These are phyloP conservation scores for Eidolon dupreanum DNA, from an alignment of 2,797 vertebrate genomes.

Conservation along the genomic window DNA sequence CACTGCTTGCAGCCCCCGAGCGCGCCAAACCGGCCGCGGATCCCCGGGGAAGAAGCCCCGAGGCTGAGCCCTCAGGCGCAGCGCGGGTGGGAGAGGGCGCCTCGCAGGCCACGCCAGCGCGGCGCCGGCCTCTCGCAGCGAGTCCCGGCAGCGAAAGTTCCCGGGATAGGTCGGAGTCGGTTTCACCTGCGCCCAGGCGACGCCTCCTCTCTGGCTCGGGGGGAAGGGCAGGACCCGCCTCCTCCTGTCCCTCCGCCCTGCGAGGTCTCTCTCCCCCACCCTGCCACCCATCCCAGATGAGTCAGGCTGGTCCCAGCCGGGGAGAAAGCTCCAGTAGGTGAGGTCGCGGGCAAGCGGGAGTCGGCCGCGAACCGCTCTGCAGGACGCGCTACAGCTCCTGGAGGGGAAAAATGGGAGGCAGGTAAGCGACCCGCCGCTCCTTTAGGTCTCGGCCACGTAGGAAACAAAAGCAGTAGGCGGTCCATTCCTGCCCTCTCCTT, in stretches of 20 bases:
- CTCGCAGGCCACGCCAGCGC: background rate
- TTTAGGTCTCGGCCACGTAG: background rate
- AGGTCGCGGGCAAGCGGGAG: background rate
- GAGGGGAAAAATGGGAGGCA: background rate
- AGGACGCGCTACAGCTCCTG: conserved; percentile 62
- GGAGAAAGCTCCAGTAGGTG: background rate
- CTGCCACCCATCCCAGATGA: conserved; percentile 34
- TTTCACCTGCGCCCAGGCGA: conserved; percentile 74
- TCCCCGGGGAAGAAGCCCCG: background rate
- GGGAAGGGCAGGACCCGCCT: conserved; percentile 46
- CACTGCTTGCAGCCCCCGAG: background rate
- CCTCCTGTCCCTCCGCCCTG: conserved; percentile 58
- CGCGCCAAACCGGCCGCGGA: background rate
- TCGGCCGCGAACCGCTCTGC: conserved; percentile 35
- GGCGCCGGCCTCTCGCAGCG: background rate
- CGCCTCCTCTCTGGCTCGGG: conserved; percentile 31
- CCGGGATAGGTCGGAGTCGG: conserved; percentile 65
- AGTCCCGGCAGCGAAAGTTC: conserved; percentile 34
- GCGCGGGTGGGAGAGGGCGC: background rate
- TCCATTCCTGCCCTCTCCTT: background rate
- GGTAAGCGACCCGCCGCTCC: background rate
- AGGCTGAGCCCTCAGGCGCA: background rate
- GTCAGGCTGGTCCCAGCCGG: background rate
- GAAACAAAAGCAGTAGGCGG: background rate
- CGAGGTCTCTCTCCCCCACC: background rate